Evolutionary conservation across 2,888 invertebrate species (phyloP), one percentile per base, ranked within the genome.

Genomic region (Nomada lathburiana): DNA sequence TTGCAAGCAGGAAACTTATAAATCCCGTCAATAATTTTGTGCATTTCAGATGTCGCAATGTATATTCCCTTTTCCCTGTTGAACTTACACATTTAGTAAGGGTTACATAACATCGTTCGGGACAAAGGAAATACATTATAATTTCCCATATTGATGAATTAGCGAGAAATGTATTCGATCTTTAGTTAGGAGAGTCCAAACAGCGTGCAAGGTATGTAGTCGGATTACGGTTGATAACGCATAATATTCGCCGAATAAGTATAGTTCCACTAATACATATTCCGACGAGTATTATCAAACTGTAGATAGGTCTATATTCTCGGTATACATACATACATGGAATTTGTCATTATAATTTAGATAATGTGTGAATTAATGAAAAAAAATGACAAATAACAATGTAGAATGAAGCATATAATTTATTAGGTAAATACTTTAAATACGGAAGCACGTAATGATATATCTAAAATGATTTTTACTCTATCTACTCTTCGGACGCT

Each of bases 21-120:
- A 23, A 67, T 55, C 3, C 11, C 10, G 1, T n/a, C 13, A 1
- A 10, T 47, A 10, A 4, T 26, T 47, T 50, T 18, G 26, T 53
- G 44, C n/a, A 11, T 16, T 11, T 16, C 42, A 60, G 65, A 55
- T 55, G 47, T 59, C 26, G 23, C 50, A 44, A 2, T 72, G 52
- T 62, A 63, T 36, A 44, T 16, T 29, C 47, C 53, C 20, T 68
- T 50, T 29, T 53, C 52, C 18, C 53, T 55, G 23, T 82, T 63
- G 29, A 16, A 53, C 68, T 29, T 65, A 53, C 53, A 44, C 44
- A 64, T 68, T 52, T 29, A n/a, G 55, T 2, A 5, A 7, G 13
- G 50, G 60, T 83, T 79, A 72, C 68, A 64, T 82, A 83, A 83
- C 20, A 63, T 26, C 11, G 23, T 26, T 23, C 44, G 36, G 47